phyloP scores from a whole-genome alignment of 2,888 invertebrate species.

The Thera britannica region DNA sequence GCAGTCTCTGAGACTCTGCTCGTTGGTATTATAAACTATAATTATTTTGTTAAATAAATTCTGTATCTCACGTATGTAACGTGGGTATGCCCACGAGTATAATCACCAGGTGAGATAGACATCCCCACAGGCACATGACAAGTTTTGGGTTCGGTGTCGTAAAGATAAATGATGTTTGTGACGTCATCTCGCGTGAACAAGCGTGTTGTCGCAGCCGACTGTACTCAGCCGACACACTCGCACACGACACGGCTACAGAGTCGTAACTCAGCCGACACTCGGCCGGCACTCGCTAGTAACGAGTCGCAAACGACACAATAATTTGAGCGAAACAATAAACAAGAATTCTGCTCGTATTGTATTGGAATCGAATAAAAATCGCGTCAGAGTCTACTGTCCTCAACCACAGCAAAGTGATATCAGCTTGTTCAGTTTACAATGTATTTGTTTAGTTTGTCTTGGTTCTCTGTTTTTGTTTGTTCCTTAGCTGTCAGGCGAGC shows the following conservation, averaged over 20 bases:
- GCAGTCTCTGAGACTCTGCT: no score
- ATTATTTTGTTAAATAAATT: no score
- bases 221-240: no score
- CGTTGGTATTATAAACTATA: no score
- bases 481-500: no score
- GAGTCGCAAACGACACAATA: slow-evolving; percentile 35
- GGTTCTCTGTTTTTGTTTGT: not conserved
- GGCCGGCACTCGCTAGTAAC: slow-evolving; percentile 3
- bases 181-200: slow-evolving; percentile 10
- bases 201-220: not conserved
- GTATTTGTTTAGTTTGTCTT: not conserved
- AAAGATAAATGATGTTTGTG: not conserved
- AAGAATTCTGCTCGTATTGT: slow-evolving; percentile 41
- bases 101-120: not conserved
- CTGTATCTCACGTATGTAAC: no score
- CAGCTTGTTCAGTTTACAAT: slow-evolving; percentile 12
- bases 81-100: not conserved
- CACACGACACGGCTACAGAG: slow-evolving; percentile 4
- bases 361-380: slow-evolving; percentile 48
- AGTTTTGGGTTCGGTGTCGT: not conserved
- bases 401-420: not conserved
- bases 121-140: not conserved
- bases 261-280: slow-evolving; percentile 8
- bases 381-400: slow-evolving; percentile 21
- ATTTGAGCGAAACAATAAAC: slow-evolving; percentile 44